Conservation (phyloP, 2,888 invertebrate genomes). For the Leptopterna dolabrata region DNA sequence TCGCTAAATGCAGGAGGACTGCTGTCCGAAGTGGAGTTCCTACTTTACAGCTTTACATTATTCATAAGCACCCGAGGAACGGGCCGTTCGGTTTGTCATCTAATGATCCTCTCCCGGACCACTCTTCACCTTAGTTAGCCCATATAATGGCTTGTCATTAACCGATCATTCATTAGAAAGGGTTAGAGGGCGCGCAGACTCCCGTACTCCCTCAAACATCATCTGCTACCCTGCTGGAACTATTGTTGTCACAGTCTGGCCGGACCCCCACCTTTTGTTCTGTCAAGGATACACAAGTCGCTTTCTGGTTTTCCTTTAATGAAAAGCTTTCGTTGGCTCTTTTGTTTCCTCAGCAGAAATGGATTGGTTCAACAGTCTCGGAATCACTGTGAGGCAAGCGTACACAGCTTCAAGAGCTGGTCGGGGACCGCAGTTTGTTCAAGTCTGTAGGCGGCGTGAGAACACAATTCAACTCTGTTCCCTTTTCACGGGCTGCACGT, state of each 20-base stretch:
- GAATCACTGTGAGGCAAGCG: not conserved
- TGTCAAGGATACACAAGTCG: constrained; percentile 7
- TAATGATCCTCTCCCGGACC: constrained; percentile 11
- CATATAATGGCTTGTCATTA: constrained; percentile 23
- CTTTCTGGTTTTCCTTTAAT: not conserved
- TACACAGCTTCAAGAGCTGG: not conserved
- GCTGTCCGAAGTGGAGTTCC: not conserved
- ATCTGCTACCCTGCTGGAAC: not conserved
- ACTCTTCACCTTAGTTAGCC: constrained; percentile 14
- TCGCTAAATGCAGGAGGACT: not conserved
- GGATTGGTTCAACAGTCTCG: not conserved
- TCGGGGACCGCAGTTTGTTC: not conserved
- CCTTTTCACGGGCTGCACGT: not conserved
- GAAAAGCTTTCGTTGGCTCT: not conserved
- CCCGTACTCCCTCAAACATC: not conserved
- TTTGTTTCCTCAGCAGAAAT: not conserved
- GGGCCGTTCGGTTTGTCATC: not conserved
- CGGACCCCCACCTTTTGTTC: not conserved
- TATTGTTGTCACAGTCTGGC: constrained; percentile 12
- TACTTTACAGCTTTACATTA: not conserved
- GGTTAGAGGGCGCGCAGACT: no score
- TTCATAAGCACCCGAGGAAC: not conserved
- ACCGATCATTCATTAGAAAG: constrained; percentile 27
- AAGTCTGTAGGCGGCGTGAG: constrained; percentile 8
- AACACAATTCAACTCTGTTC: not conserved